Base-by-base conservation (phyloP, 2,113 vertebrate genomes). In the Brienomyrus brachyistius region DNA sequence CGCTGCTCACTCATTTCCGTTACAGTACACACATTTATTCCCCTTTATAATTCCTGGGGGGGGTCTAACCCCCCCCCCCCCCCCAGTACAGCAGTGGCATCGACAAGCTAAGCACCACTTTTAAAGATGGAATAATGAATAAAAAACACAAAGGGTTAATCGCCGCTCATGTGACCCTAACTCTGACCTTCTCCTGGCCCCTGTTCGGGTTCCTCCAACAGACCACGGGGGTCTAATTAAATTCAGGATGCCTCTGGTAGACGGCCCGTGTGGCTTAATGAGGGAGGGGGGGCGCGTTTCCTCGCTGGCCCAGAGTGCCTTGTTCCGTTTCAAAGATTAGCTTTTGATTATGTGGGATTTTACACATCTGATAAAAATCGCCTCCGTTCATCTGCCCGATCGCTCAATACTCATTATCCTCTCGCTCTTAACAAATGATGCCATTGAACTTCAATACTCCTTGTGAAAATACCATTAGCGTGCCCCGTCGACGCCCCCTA, bases 261-360 rank as follows among this genome's bases (percentile, higher is more conserved):
- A 35, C 10, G n/a, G 48, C 43, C 86, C 4, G 35, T 40, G 27
- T 80, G 45, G 59, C 62, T 82, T 51, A 80, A 86, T 51, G 84
- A 70, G 52, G 84, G 80, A 85, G 91, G 90, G 89, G 31, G 93
- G 35, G 21, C 91, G 92, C 94, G 92, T 91, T 92, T 94, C 92
- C 92, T 90, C 94, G 92, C 93, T 93, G 92, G 94, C 92, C 94
- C 70, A 84, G 43, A 35, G 48, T 8, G 86, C 70, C 84, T 90
- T 94, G 92, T 93, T 91, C 93, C 43, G 47, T 90, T 95, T 95
- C 95, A 92, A 94, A 96, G 95, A 96, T 95, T 93, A 96, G 94
- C 91, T 94, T 94, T 93, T 91, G 93, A 95, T 94, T 92, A 94
- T 94, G 91, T 89, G 91, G 92, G 92, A 92, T 94, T 93, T 94